Conservation (phyloP, 2,888 invertebrate species). For the Marronus borbonicus region DNA sequence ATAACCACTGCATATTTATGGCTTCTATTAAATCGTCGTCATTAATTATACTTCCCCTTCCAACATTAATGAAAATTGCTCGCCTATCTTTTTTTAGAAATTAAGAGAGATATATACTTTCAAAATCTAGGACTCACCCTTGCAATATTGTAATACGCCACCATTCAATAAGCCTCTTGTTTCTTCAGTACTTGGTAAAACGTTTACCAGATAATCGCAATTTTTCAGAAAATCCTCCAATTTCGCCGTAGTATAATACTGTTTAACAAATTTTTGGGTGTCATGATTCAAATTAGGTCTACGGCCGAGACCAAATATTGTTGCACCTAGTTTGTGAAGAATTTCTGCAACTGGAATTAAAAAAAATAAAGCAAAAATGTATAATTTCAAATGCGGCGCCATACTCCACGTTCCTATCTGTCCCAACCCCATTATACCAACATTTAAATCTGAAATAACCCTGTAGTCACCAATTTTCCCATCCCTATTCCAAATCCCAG, state of each 20-base stretch:
- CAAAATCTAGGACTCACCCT: conserved; percentile 58
- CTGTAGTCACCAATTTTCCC: conserved; percentile 65
- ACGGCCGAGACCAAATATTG: conserved; percentile 52
- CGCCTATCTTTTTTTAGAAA: conserved; percentile 60
- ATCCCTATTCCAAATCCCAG: conserved; percentile 63
- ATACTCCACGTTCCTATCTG: conserved; percentile 70
- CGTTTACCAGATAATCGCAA: conserved; percentile 74
- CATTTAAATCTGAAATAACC: conserved; percentile 69
- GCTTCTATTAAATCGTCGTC: conserved; percentile 72
- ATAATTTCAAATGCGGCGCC: neutral
- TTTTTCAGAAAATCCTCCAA: conserved; percentile 68
- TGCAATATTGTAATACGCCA: conserved; percentile 70
- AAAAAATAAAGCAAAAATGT: neutral
- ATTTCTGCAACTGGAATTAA: conserved; percentile 46
- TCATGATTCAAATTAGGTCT: conserved; percentile 19
- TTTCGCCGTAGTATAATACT: conserved; percentile 41
- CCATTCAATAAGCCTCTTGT: conserved; percentile 72
- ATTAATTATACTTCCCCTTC: conserved; percentile 73
- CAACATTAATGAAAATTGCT: conserved; percentile 75
- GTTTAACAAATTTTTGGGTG: conserved; percentile 7
- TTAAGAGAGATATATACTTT: neutral
- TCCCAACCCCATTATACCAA: conserved; percentile 74
- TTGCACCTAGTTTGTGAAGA: conserved; percentile 47
- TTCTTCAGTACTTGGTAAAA: conserved; percentile 72
- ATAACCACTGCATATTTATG: conserved; percentile 72